Evolutionary conservation across 2,797 vertebrate genomes (phyloP).

Genomic region (Chelmon rostratus): DNA sequence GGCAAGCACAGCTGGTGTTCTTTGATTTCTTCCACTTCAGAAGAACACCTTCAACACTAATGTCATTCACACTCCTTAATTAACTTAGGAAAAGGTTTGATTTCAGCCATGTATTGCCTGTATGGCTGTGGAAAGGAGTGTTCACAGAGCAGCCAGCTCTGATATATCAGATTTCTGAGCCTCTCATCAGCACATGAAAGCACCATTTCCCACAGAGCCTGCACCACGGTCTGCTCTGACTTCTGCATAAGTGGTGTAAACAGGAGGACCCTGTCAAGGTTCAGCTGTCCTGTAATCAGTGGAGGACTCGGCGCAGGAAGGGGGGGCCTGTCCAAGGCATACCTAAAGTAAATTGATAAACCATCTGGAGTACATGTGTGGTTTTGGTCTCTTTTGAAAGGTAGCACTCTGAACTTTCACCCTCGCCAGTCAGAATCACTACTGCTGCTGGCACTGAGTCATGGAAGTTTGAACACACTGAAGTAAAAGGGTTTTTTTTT

Average conservation of each 20-base stretch:
- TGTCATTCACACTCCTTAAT: neutral
- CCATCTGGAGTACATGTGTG: too few relatives aligned
- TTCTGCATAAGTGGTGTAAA: neutral
- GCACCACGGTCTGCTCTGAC: neutral
- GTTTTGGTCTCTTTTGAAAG: too few relatives aligned
- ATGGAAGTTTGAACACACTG: too few relatives aligned
- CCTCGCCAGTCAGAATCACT: too few relatives aligned
- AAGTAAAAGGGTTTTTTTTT: too few relatives aligned
- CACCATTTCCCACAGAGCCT: neutral
- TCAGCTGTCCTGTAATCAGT: neutral
- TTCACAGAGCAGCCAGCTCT: neutral
- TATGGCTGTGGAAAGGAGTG: neutral
- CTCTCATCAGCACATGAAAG: neutral
- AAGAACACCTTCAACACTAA: slow-evolving; percentile 11
- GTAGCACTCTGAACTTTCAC: too few relatives aligned
- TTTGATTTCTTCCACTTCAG: slow-evolving; percentile 20
- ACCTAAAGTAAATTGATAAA: too few relatives aligned
- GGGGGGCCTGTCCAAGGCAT: too few relatives aligned
- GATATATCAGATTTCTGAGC: neutral
- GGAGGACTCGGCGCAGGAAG: too few relatives aligned
- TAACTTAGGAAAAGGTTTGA: slow-evolving; percentile 13
- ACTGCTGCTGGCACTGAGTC: too few relatives aligned
- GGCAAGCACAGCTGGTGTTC: slow-evolving; percentile 15
- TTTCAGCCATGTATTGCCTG: neutral
- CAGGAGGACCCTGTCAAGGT: neutral